Conservation (phyloP, 2,113 vertebrate genomes). For the Eurystomus gularis region DNA sequence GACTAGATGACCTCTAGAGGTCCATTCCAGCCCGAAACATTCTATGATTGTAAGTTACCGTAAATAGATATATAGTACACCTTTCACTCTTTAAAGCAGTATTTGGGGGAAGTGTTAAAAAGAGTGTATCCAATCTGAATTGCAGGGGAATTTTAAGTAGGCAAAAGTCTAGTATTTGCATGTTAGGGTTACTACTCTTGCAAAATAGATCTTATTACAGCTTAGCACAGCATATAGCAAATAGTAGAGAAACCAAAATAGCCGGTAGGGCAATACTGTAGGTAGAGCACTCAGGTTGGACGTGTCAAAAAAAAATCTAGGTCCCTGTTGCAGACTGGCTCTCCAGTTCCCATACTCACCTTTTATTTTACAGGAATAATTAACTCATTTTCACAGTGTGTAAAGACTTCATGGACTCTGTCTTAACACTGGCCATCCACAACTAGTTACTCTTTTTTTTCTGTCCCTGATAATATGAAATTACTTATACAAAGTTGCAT, state of each 20-base stretch:
- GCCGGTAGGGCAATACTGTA: not conserved
- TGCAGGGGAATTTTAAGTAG: not conserved
- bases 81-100: not conserved
- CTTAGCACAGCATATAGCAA: not conserved
- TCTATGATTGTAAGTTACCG: no score
- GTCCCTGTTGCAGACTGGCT: not conserved
- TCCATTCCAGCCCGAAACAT: no score
- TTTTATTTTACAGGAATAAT: not conserved
- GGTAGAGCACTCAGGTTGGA: not conserved
- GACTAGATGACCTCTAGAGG: no score
- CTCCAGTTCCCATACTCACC: not conserved
- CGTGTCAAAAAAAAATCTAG: not conserved
- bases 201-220: conserved; percentile 4
- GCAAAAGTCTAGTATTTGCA: not conserved
- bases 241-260: not conserved
- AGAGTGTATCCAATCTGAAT: not conserved
- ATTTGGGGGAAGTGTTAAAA: not conserved
- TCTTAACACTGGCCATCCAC: not conserved
- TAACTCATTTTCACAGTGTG: not conserved
- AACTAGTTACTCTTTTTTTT: not conserved
- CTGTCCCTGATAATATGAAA: not conserved
- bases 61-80: not conserved
- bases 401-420: not conserved
- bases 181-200: not conserved
- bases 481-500: not conserved